These are phyloP conservation scores for Anthopleura xanthogrammica DNA, from an alignment of 92 coral and sea anemone genomes.

Conservation along the genomic window DNA sequence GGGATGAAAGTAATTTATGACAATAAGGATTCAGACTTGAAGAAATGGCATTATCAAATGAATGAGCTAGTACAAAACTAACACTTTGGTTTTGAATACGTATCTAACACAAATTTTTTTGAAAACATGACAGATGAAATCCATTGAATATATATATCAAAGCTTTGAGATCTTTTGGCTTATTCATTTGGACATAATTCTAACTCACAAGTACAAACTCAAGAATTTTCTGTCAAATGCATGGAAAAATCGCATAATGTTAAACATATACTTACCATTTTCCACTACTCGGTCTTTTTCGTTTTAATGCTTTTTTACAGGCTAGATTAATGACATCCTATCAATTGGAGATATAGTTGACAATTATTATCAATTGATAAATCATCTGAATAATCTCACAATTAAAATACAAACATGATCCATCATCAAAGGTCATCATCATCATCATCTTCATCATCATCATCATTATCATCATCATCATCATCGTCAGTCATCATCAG, in stretches of 20 bases:
- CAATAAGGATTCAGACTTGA: background rate
- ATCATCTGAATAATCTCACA: background rate
- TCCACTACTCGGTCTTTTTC: slow-evolving; percentile 78
- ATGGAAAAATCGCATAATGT: no score
- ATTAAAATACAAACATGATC: background rate
- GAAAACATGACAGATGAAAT: no score
- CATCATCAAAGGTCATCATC: no score
- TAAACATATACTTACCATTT: slow-evolving; percentile 65
- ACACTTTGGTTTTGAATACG: background rate
- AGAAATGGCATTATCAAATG: background rate
- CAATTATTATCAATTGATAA: background rate
- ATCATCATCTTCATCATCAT: no score
- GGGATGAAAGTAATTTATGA: background rate
- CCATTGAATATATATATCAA: no score
- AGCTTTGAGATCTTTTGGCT: no score
- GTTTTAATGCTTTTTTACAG: slow-evolving; percentile 79
- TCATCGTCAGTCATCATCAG: no score
- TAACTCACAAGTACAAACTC: no score
- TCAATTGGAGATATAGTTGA: slow-evolving; percentile 5
- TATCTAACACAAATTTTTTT: background rate
- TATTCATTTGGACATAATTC: no score
- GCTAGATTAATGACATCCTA: slow-evolving; percentile 88
- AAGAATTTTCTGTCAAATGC: no score
- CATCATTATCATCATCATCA: no score
- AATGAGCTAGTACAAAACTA: background rate